A percentile compares a stretch with the other conserved stretches of the same genome.
phyloP scores from a whole-genome alignment of 53 echinoderm and acorn worm species.

The Luidia sarsii region DNA sequence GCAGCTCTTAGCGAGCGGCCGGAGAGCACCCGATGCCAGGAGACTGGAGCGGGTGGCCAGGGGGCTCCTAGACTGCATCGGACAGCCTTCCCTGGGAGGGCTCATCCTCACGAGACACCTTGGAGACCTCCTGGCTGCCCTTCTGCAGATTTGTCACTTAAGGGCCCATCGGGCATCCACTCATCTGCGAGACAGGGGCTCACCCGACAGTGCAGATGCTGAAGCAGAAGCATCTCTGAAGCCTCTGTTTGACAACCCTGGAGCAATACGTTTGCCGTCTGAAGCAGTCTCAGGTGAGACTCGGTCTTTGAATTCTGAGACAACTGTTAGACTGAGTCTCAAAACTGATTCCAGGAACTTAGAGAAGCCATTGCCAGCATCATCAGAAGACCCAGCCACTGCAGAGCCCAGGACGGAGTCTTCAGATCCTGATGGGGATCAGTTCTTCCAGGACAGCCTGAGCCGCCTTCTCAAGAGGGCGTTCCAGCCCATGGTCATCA shows the following conservation, averaged over 20 bases:
- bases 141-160: conserved; percentile 77
- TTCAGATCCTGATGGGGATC: background rate
- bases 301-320: background rate
- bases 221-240: background rate
- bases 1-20: conserved; percentile 14
- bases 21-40: conserved; percentile 5
- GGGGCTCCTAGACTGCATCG: conserved; percentile 59
- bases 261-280: background rate
- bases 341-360: background rate
- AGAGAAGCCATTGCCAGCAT: background rate
- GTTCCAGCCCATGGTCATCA: conserved; percentile 87
- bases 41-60: conserved; percentile 63
- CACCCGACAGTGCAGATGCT: background rate
- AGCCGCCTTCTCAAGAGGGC: conserved; percentile 59
- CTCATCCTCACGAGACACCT: conserved; percentile 83
- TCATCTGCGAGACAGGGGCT: too few species aligned
- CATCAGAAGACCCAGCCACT: background rate
- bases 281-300: background rate
- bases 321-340: too few species aligned
- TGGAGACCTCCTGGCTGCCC: conserved; percentile 77
- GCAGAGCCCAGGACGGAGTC: background rate
- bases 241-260: conserved; percentile 19
- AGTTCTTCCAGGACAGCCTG: conserved; percentile 64
- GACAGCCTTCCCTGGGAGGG: conserved; percentile 73
- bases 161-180: too few species aligned